Conservation (phyloP, 2,797 vertebrate genomes). For the Perodicticus potto region DNA sequence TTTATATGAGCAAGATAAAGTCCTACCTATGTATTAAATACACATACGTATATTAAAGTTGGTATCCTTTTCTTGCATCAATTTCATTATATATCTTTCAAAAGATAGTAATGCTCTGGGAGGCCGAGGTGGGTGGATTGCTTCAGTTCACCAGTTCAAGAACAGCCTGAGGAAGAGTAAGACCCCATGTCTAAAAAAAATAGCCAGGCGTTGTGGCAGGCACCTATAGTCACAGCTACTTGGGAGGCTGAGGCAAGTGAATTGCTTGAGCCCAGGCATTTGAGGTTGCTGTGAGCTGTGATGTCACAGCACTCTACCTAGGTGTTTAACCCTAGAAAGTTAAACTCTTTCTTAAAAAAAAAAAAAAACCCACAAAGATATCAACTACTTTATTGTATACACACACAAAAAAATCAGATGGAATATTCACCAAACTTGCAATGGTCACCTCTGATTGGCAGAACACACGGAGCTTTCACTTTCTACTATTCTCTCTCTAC, state of each 20-base stretch:
- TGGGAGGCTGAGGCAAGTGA: no score
- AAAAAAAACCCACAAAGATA: neutral
- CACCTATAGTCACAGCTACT: no score
- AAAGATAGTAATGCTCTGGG: neutral
- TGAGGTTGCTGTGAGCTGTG: no score
- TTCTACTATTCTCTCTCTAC: neutral
- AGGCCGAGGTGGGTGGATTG: no score
- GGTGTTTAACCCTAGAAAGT: no score
- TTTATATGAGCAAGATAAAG: neutral
- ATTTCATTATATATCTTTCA: neutral
- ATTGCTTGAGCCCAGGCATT: no score
- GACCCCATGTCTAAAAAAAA: no score
- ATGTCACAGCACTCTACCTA: no score
- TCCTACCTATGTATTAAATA: neutral
- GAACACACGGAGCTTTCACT: neutral
- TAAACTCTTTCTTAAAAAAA: no score
- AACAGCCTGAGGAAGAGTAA: no score
- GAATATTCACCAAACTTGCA: neutral
- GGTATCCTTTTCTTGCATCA: neutral
- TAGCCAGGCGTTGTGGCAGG: no score
- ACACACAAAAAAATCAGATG: neutral
- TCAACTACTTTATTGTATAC: neutral
- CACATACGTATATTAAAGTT: neutral
- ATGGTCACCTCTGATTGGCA: neutral
- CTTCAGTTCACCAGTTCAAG: no score